Evolutionary conservation across 2,113 vertebrate genomes (phyloP).

Genomic region (Pomatostomus ruficeps): DNA sequence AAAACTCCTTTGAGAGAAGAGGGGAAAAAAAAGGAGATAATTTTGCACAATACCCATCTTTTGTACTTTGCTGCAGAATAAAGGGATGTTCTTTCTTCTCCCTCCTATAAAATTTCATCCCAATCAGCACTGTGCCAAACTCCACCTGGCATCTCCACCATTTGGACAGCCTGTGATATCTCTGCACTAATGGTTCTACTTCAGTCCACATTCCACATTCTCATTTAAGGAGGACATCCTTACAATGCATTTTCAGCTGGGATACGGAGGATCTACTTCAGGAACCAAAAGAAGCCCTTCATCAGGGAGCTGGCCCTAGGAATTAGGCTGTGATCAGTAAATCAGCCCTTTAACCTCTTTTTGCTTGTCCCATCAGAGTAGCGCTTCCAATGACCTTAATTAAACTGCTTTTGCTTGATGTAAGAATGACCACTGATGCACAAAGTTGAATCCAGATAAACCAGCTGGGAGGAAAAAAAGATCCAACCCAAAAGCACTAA

Average conservation of each 20-base stretch:
- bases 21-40: not conserved
- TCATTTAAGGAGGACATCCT: not conserved
- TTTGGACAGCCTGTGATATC: not conserved
- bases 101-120: not conserved
- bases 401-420: not conserved
- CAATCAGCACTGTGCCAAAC: not conserved
- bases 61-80: not conserved
- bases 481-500: not conserved
- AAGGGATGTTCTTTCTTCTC: not conserved
- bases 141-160: not conserved
- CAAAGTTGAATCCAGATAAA: not conserved
- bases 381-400: not conserved
- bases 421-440: not conserved
- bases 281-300: not conserved
- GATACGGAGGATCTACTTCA: not conserved
- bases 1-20: not conserved
- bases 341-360: not conserved
- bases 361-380: not conserved
- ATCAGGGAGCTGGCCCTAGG: not conserved
- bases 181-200: not conserved
- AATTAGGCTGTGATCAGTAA: not conserved
- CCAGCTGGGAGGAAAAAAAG: not conserved
- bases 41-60: not conserved
- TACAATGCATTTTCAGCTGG: not conserved
- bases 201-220: not conserved